A percentile compares a stretch with the other conserved stretches of the same genome.
Evolutionary conservation across 1,140 invertebrate genomes (phyloP).

Genomic region (Drosophila sturtevanti): DNA sequence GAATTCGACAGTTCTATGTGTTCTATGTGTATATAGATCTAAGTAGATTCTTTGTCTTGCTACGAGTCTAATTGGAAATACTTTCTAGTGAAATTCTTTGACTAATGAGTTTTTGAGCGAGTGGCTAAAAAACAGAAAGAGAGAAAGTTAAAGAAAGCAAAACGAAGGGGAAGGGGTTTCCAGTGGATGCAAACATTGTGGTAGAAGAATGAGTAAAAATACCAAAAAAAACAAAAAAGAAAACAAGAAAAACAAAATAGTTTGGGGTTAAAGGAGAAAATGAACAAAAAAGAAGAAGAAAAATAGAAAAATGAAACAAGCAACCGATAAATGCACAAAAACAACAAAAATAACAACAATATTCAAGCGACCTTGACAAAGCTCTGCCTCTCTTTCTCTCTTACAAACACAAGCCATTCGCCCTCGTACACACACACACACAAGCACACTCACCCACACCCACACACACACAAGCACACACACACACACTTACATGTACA

Average conservation of each 20-base stretch:
- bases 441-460: too few relatives aligned
- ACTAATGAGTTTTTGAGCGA: conserved; percentile 61
- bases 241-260: too few relatives aligned
- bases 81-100: conserved; percentile 45
- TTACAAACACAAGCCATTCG: background rate
- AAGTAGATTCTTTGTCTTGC: background rate
- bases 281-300: conserved; percentile 19
- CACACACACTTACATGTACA: background rate
- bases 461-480: background rate
- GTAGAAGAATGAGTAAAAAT: background rate
- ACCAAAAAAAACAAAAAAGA: background rate
- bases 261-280: too few relatives aligned
- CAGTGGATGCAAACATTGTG: background rate
- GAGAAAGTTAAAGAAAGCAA: background rate
- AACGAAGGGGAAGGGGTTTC: background rate
- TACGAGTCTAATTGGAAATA: conserved; percentile 50
- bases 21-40: too few relatives aligned
- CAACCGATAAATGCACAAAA: conserved; percentile 40
- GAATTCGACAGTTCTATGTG: too few relatives aligned
- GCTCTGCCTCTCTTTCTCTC: conserved; percentile 12
- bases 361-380: conserved; percentile 45
- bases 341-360: conserved; percentile 11
- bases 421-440: background rate
- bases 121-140: conserved; percentile 41
- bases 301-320: conserved; percentile 27